Percentiles rank a stretch among this genome's conserved stretches.
These are phyloP conservation scores for Bembecia ichneumoniformis DNA, from an alignment of 2,888 invertebrate species.

Conservation along the genomic window DNA sequence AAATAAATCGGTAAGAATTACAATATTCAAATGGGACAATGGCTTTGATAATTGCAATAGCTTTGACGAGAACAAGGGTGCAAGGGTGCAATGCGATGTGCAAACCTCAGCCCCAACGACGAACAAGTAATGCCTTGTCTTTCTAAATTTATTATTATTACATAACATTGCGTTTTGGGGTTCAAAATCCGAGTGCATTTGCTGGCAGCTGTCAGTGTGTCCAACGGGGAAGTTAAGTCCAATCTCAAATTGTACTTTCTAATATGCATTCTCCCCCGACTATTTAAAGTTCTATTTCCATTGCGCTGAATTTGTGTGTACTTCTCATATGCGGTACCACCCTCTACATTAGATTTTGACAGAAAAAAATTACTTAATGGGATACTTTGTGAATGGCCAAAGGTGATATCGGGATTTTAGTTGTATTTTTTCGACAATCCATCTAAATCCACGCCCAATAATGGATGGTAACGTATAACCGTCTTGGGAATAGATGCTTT, in stretches of 20 bases:
- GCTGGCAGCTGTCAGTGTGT: constrained; percentile 48
- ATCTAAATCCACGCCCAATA: constrained; percentile 24
- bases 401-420: constrained; percentile 21
- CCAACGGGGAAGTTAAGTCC: constrained; percentile 17
- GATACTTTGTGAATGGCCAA: constrained; percentile 57
- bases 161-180: constrained; percentile 57
- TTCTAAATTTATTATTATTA: constrained; percentile 66
- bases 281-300: constrained; percentile 20
- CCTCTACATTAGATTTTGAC: constrained; percentile 61
- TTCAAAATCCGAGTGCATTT: constrained; percentile 50
- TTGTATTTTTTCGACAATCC: constrained; percentile 23
- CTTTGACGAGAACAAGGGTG: constrained; percentile 24
- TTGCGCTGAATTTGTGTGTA: constrained; percentile 14
- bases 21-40: constrained; percentile 1
- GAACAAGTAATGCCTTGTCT: constrained; percentile 53
- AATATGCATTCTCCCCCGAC: too few relatives aligned
- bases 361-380: constrained; percentile 67
- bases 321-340: constrained; percentile 60
- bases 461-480: constrained; percentile 7
- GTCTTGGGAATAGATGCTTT: not conserved
- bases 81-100: not conserved
- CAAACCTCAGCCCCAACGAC: constrained; percentile 18
- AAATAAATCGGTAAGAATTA: not conserved
- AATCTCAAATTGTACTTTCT: too few relatives aligned
- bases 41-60: constrained; percentile 40